phyloP scores from a whole-genome alignment of 1,140 invertebrate species.

The Drosophila athabasca region DNA sequence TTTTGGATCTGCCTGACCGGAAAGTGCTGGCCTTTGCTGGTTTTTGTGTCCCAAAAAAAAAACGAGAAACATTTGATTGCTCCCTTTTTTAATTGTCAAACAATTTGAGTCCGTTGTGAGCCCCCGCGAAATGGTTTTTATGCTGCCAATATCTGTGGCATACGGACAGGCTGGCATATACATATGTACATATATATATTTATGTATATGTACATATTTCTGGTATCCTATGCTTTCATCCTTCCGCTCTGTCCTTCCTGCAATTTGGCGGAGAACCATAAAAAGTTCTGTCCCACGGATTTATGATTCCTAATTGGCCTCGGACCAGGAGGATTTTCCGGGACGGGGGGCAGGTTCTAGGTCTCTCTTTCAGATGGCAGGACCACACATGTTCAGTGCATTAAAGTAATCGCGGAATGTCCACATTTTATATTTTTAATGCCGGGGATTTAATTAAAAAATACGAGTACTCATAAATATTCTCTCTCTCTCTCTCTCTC shows the following conservation, averaged over 20 bases:
- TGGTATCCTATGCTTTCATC: slow-evolving; percentile 1
- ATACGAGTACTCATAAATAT: not conserved
- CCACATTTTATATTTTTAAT: slow-evolving; percentile 44
- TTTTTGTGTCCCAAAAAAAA: slow-evolving; percentile 11
- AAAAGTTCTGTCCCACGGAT: slow-evolving; percentile 63
- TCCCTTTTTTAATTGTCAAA: slow-evolving; percentile 79
- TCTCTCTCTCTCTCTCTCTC: not conserved
- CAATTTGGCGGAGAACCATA: slow-evolving; percentile 56
- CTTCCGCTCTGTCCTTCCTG: slow-evolving; percentile 44
- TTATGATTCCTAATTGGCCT: slow-evolving; percentile 69
- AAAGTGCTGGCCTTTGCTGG: slow-evolving; percentile 5
- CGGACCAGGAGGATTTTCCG: not conserved
- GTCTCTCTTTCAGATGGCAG: not conserved
- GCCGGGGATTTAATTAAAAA: slow-evolving; percentile 66
- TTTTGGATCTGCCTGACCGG: not conserved
- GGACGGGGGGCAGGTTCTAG: not conserved
- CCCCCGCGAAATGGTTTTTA: slow-evolving; percentile 41
- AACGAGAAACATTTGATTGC: slow-evolving; percentile 48
- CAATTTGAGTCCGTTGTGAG: slow-evolving; percentile 61
- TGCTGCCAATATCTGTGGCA: slow-evolving; percentile 15
- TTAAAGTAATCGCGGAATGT: slow-evolving; percentile 50
- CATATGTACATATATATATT: too few species aligned
- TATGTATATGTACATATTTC: too few species aligned
- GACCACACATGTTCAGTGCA: slow-evolving; percentile 46
- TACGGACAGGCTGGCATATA: too few species aligned